Conservation (phyloP, 2,113 vertebrate genomes). For the Oncorhynchus nerka region DNA sequence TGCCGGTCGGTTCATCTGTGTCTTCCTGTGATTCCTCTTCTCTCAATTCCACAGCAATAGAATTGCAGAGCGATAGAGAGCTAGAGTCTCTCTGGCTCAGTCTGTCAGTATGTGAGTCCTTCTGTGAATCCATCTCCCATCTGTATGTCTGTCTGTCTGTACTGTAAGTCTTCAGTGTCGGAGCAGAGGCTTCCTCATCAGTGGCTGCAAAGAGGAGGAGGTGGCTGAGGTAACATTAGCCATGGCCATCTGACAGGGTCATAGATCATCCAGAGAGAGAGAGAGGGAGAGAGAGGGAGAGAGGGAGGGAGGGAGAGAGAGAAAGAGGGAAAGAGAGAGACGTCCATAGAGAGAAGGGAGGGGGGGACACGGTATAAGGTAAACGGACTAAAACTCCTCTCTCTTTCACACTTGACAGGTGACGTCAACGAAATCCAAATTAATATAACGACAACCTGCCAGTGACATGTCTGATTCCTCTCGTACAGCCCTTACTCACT, state of each 20-base stretch:
- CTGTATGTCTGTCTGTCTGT: slow-evolving; percentile 77
- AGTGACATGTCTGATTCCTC: slow-evolving; percentile 9
- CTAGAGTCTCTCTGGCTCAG: not conserved
- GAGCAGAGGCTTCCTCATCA: slow-evolving; percentile 98
- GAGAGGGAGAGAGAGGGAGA: not conserved
- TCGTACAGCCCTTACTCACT: not conserved
- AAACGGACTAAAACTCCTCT: slow-evolving; percentile 34
- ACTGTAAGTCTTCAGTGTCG: slow-evolving; percentile 85
- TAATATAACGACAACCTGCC: not conserved
- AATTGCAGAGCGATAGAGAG: not conserved
- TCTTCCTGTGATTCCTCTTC: not conserved
- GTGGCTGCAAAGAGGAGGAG: slow-evolving; percentile 98
- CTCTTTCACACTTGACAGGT: slow-evolving; percentile 9
- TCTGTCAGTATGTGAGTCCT: not conserved
- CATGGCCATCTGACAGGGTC: slow-evolving; percentile 80
- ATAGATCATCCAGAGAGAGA: slow-evolving; percentile 56
- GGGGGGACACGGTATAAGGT: slow-evolving; percentile 2
- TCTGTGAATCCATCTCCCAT: slow-evolving; percentile 34
- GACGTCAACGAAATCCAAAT: slow-evolving; percentile 10
- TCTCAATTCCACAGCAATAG: not conserved
- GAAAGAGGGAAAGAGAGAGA: not conserved
- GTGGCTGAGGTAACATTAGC: slow-evolving; percentile 94
- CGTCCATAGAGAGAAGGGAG: slow-evolving; percentile 3
- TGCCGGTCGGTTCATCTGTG: not conserved
- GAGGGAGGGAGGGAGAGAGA: not conserved